Conservation (phyloP, 2,888 invertebrate genomes). For the Cantharis lateralis region DNA sequence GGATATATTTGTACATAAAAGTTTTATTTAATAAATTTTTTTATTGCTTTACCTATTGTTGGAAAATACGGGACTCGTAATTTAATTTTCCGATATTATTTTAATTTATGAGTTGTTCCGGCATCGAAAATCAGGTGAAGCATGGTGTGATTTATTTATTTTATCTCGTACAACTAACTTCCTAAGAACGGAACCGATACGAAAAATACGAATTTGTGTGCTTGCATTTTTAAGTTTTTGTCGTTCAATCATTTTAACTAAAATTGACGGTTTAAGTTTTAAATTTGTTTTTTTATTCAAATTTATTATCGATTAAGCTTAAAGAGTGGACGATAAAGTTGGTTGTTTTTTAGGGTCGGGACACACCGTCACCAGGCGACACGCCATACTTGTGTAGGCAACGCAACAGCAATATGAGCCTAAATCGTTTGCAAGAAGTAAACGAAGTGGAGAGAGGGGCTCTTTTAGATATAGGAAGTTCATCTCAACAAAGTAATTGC, state of each 20-base stretch:
- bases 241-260: no score
- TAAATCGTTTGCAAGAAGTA: slow-evolving; percentile 52
- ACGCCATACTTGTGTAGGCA: slow-evolving; percentile 84
- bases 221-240: background rate
- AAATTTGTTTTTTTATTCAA: background rate
- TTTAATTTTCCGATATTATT: background rate
- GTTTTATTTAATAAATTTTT: background rate
- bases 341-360: slow-evolving; percentile 57
- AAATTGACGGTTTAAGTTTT: no score
- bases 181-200: background rate
- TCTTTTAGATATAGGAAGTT: slow-evolving; percentile 48
- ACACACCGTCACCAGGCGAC: slow-evolving; percentile 76
- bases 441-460: slow-evolving; percentile 60
- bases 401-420: slow-evolving; percentile 68
- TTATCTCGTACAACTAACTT: background rate
- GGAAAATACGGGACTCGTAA: background rate
- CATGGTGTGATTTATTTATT: background rate
- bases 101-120: background rate
- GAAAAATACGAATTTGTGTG: background rate
- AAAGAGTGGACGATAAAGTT: background rate
- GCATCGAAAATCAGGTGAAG: background rate
- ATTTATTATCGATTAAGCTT: no score
- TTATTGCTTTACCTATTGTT: no score
- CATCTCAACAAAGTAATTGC: slow-evolving; percentile 33
- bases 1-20: background rate